Evolutionary conservation across 2,113 vertebrate species (phyloP).

Genomic region (Cyprinodon variegatus): DNA sequence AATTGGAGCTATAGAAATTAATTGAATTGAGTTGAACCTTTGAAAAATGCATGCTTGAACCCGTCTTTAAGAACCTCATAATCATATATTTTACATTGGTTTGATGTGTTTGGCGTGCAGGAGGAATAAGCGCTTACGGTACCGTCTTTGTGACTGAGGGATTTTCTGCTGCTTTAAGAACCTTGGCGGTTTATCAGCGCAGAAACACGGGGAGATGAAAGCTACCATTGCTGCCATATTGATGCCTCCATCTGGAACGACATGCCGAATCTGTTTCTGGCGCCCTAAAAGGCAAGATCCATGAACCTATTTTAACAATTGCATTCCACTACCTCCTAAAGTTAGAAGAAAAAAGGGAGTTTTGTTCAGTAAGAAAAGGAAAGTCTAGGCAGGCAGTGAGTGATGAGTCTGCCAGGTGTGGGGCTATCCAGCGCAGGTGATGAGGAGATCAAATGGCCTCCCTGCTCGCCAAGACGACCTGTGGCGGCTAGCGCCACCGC

Average conservation of each 20-base stretch:
- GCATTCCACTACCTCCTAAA: conserved; percentile 25
- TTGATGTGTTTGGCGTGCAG: not conserved
- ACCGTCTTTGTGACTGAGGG: not conserved
- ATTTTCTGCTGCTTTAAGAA: conserved; percentile 31
- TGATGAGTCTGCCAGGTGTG: conserved; percentile 45
- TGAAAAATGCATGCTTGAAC: too few species aligned
- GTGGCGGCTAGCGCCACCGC: conserved; percentile 67
- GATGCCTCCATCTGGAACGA: conserved; percentile 25
- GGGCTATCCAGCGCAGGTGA: conserved; percentile 48
- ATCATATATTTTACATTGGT: not conserved
- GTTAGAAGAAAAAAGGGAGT: conserved; percentile 19
- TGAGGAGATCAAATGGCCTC: conserved; percentile 67
- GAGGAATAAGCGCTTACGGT: not conserved
- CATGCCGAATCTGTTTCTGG: not conserved
- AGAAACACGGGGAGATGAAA: conserved; percentile 21
- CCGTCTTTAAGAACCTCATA: not conserved
- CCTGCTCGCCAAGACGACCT: conserved; percentile 61
- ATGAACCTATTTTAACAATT: conserved; percentile 25
- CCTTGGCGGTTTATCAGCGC: conserved; percentile 18
- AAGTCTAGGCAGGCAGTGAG: conserved; percentile 9
- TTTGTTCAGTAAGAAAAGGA: not conserved
- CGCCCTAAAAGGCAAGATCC: conserved; percentile 18
- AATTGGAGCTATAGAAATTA: too few species aligned
- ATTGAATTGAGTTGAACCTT: too few species aligned
- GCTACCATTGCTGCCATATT: conserved; percentile 10